Conservation (phyloP, 2,888 invertebrate genomes). For the Macrosiphum euphorbiae region DNA sequence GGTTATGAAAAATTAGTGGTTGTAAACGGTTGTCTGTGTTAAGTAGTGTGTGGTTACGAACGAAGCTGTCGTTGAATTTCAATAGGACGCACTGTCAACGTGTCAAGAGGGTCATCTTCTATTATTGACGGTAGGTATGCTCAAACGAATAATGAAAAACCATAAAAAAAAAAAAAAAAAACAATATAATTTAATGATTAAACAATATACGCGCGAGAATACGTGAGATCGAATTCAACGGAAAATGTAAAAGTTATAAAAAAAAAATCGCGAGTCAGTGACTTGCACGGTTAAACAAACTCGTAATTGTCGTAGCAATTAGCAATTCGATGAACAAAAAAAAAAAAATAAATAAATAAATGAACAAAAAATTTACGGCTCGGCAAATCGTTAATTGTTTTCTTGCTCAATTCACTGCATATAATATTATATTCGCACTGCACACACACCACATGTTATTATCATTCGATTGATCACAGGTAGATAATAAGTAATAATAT, state of each 20-base stretch:
- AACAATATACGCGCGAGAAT: constrained; percentile 14
- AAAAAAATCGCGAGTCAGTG: constrained; percentile 14
- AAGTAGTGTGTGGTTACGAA: neutral
- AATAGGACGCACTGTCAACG: neutral
- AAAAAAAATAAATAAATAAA: neutral
- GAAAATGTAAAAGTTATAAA: constrained; percentile 18
- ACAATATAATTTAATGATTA: neutral
- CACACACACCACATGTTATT: neutral
- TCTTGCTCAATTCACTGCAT: neutral
- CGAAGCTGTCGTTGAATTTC: neutral
- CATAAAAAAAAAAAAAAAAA: constrained; percentile 16
- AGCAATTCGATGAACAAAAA: constrained; percentile 8
- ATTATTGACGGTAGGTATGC: neutral
- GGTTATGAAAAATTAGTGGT: neutral
- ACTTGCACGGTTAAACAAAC: constrained; percentile 36
- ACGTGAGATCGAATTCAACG: neutral
- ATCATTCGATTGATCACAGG: neutral
- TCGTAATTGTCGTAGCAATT: constrained; percentile 40
- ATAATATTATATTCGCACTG: neutral
- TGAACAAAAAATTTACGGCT: neutral
- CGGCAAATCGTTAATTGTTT: neutral
- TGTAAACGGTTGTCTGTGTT: neutral
- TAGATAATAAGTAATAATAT: neutral
- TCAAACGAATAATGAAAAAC: neutral
- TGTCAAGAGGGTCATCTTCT: constrained; percentile 13